These are phyloP conservation scores for Pteropus rufus DNA, from an alignment of 2,797 vertebrate species.

Conservation along the genomic window DNA sequence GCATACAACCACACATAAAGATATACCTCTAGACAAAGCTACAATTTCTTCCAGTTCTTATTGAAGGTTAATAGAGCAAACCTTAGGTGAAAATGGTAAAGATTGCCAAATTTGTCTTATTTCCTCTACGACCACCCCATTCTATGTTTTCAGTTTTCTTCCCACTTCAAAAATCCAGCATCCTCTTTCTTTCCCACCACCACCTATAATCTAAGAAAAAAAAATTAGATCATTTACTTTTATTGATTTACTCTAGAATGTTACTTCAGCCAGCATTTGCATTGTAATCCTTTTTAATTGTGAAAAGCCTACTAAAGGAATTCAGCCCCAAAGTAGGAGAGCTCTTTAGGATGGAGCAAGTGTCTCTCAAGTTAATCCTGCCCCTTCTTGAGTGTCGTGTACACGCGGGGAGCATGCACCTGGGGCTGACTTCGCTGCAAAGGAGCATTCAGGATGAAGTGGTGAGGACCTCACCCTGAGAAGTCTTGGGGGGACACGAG, in stretches of 20 bases:
- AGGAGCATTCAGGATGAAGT: too few relatives aligned
- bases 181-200: background rate
- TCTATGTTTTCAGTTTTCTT: background rate
- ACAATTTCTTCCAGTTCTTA: background rate
- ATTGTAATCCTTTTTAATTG: background rate
- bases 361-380: background rate
- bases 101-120: background rate
- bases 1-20: background rate
- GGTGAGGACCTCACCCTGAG: background rate
- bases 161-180: background rate
- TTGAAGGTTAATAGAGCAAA: background rate
- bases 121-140: background rate
- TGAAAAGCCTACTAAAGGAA: background rate
- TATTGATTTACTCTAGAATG: background rate
- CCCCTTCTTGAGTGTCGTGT: background rate
- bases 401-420: background rate
- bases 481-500: background rate
- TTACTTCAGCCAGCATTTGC: background rate
- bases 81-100: background rate
- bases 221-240: background rate
- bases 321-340: background rate
- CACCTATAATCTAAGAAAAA: background rate
- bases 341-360: background rate
- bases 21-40: background rate
- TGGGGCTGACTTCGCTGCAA: background rate